Evolutionary conservation across 2,797 vertebrate genomes (phyloP).

Genomic region (Myioborus miniatus): DNA sequence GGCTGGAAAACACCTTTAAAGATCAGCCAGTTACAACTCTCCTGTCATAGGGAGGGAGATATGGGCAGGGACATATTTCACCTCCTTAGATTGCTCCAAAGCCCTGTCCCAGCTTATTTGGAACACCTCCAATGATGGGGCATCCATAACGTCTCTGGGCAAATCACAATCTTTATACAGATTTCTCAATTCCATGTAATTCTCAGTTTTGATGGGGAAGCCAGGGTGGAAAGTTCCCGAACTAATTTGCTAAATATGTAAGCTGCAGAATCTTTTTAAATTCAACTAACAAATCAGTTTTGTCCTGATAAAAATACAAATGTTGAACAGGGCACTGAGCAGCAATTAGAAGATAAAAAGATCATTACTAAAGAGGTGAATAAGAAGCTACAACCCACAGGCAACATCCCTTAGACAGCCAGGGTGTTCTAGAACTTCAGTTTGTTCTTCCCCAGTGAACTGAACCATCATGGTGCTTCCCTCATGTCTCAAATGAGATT

Average conservation of each 20-base stretch:
- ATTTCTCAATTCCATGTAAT: not conserved
- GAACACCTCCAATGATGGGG: not conserved
- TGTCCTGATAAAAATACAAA: not conserved
- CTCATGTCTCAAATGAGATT: not conserved
- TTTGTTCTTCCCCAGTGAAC: not conserved
- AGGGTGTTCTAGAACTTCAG: not conserved
- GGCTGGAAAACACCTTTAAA: not conserved
- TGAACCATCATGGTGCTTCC: not conserved
- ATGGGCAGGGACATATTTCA: not conserved
- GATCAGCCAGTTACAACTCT: not conserved
- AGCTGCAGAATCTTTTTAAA: not conserved
- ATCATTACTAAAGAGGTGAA: not conserved
- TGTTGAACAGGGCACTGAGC: not conserved
- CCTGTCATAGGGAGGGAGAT: rapidly evolving
- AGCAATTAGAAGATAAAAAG: not conserved
- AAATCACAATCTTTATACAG: not conserved
- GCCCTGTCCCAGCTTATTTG: rapidly evolving
- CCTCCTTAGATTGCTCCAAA: not conserved
- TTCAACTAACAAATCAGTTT: not conserved
- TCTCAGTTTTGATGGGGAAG: not conserved
- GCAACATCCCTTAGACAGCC: not conserved
- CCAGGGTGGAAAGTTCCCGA: not conserved
- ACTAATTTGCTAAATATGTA: not conserved
- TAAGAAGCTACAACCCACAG: not conserved
- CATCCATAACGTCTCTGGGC: not conserved